phyloP scores from a whole-genome alignment of 2,888 invertebrate genomes.

The Lumbricus terrestris region DNA sequence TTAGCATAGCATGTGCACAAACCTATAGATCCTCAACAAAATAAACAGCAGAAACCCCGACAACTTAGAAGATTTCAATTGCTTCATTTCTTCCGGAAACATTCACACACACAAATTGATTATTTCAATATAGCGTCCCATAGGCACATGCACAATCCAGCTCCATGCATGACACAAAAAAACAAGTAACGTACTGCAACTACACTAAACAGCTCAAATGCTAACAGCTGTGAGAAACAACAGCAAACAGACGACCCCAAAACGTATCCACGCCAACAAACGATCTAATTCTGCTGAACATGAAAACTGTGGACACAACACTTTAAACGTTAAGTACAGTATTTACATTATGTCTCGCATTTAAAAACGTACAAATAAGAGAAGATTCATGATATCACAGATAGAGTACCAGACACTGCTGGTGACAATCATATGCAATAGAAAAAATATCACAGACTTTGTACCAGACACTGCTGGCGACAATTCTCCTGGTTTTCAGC shows the following conservation, averaged over 20 bases:
- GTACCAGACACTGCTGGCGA: constrained; percentile 34
- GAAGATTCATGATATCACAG: constrained; percentile 15
- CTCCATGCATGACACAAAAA: neutral
- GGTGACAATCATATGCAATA: constrained; percentile 21
- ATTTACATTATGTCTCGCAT: constrained; percentile 3
- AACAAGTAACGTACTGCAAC: neutral
- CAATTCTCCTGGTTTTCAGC: neutral
- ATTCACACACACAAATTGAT: neutral
- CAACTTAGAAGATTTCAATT: neutral
- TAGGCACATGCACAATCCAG: neutral
- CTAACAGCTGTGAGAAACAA: neutral
- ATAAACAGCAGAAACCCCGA: neutral
- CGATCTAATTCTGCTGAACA: neutral
- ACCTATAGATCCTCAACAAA: neutral
- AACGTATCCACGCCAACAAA: neutral
- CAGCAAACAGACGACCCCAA: neutral
- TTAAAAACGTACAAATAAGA: neutral
- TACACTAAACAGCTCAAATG: neutral
- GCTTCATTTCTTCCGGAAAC: neutral
- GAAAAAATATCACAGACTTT: constrained; percentile 26
- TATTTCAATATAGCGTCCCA: neutral
- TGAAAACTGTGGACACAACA: neutral
- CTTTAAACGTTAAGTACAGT: neutral
- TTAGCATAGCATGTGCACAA: neutral
- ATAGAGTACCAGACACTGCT: constrained; percentile 28